Conservation (phyloP, 2,888 invertebrate genomes). For the Linnaemya vulpina region DNA sequence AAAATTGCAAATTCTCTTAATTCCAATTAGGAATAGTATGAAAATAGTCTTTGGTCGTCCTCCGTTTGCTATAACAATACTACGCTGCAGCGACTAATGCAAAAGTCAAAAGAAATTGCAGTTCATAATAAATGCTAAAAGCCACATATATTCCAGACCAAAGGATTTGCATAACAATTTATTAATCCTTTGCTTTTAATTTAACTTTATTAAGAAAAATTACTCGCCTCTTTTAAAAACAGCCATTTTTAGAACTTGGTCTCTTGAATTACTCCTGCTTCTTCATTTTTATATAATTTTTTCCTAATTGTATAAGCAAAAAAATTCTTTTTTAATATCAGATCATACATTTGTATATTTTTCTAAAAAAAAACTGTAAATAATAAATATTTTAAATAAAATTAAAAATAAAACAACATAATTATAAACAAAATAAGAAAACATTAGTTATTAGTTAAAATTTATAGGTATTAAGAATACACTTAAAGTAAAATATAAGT, state of each 20-base stretch:
- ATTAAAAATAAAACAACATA: constrained; percentile 39
- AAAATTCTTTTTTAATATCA: background rate
- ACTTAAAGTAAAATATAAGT: constrained; percentile 28
- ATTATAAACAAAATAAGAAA: constrained; percentile 40
- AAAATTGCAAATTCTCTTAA: no score
- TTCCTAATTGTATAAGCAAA: background rate
- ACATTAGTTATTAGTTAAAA: constrained; percentile 54
- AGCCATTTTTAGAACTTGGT: background rate
- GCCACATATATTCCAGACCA: background rate
- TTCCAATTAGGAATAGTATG: no score
- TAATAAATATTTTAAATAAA: constrained; percentile 37
- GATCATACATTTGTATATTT: constrained; percentile 46
- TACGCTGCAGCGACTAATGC: no score
- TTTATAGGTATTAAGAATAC: constrained; percentile 52
- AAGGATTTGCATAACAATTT: background rate
- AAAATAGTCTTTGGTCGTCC: no score
- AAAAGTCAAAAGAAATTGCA: no score
- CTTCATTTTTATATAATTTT: background rate
- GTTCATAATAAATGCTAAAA: no score
- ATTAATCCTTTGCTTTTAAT: background rate
- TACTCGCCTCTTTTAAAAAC: background rate
- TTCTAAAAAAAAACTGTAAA: constrained; percentile 43
- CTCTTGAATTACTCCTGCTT: constrained; percentile 10
- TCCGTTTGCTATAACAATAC: no score
- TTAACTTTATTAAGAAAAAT: background rate